Evolutionary conservation across 2,888 invertebrate genomes (phyloP), one percentile per base, ranked within the genome.

Genomic region (Linnaemya vulpina): DNA sequence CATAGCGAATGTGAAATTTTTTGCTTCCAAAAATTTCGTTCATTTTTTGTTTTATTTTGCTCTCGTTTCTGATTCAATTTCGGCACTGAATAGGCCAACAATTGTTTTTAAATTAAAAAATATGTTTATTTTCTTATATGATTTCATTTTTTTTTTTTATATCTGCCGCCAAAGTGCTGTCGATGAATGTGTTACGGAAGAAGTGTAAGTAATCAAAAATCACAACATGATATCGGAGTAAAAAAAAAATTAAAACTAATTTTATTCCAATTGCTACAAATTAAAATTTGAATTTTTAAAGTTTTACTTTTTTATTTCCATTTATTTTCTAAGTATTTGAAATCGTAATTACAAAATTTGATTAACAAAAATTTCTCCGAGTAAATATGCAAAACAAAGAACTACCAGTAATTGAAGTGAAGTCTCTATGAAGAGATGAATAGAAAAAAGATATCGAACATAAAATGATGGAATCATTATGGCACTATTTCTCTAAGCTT

Each of bases 161-260:
- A n/a, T n/a, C n/a, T 43, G 25, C 77, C 71, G 80, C 51, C 67
- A 68, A 49, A 62, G 63, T 62, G 20, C 1, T n/a, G 30, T 30
- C 2, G 30, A 17, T n/a, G 1, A 62, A 38, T 17, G 30, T 75
- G 60, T 78, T 82, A 75, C 49, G 65, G 82, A 75, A 71, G 74
- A 65, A 78, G 20, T 60, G 49, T 75, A 85, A 75, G 85, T 46
- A 85, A 85, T 85, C 82, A 85, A 82, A 85, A 85, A 78, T 82
- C 85, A 60, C 85, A 74, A 74, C 85, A 79, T 78, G 85, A 85
- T 79, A 85, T 82, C 82, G 51, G 78, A 30, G 30, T 30, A 30
- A 63, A 70, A 80, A 55, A 38, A 78, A 75, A 43, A 38, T 75
- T 63, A 78, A 80, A 60, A 75, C 10, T 4, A 30, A 78, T 82